Evolutionary conservation across 2,113 vertebrate species (phyloP).

Genomic region (Sinosuthora webbiana): DNA sequence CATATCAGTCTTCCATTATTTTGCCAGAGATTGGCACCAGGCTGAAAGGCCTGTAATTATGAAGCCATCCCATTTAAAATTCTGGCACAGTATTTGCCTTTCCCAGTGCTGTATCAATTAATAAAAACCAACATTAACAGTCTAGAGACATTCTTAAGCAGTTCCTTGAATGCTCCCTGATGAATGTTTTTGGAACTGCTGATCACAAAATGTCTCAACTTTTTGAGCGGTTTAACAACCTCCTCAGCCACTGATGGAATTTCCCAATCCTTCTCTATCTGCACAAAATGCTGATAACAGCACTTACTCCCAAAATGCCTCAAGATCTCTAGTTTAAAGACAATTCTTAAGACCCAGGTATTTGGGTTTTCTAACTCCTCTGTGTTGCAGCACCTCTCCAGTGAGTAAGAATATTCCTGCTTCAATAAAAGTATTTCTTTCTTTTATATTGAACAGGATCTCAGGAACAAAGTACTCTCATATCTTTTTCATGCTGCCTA

Average conservation of each 20-base stretch:
- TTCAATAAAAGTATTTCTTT: not conserved
- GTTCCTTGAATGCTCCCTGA: constrained; percentile 49
- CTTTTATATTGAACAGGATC: not conserved
- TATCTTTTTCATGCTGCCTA: not conserved
- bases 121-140: constrained; percentile 53
- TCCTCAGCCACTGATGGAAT: not conserved
- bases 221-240: not conserved
- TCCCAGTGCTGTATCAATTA: constrained; percentile 33
- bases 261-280: not conserved
- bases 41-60: constrained; percentile 39
- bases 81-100: constrained; percentile 40
- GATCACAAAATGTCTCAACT: constrained; percentile 14
- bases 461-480: not conserved
- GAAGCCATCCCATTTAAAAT: constrained; percentile 44
- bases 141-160: not conserved
- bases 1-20: constrained; percentile 24
- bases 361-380: not conserved
- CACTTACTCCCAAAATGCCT: not conserved
- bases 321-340: not conserved
- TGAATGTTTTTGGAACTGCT: constrained; percentile 13
- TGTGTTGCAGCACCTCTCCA: not conserved
- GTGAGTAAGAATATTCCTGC: not conserved
- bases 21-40: constrained; percentile 37
- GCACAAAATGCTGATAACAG: not conserved
- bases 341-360: not conserved